These are phyloP conservation scores for Caranx ignobilis DNA, from an alignment of 2,113 vertebrate genomes.

Conservation along the genomic window DNA sequence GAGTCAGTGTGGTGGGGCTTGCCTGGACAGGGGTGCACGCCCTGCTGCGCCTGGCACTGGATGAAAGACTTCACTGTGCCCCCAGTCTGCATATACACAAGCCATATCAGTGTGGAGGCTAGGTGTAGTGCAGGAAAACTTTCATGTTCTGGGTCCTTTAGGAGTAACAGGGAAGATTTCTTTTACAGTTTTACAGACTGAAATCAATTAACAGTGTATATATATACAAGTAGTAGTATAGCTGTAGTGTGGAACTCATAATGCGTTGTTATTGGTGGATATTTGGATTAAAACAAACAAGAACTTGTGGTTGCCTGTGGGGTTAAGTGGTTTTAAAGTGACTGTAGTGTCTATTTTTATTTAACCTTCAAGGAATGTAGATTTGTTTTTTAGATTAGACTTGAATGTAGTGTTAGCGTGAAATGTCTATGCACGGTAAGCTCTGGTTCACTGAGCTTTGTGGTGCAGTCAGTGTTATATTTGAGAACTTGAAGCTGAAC, in stretches of 20 bases:
- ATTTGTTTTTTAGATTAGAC: background rate
- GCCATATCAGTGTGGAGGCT: conserved; percentile 13
- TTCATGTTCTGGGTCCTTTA: background rate
- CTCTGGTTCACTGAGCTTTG: background rate
- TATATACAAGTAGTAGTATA: background rate
- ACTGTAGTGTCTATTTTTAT: background rate
- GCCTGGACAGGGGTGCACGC: conserved; percentile 25
- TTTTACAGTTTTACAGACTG: too few species aligned
- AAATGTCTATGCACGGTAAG: background rate
- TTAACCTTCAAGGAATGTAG: background rate
- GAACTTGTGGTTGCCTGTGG: background rate
- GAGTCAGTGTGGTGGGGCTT: conserved; percentile 50
- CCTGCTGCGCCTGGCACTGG: conserved; percentile 59
- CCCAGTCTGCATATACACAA: conserved; percentile 23
- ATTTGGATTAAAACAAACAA: background rate
- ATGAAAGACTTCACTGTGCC: conserved; percentile 73
- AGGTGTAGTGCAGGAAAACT: background rate
- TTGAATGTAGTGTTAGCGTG: background rate
- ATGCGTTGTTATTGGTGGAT: background rate
- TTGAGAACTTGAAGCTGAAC: background rate
- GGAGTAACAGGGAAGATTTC: background rate
- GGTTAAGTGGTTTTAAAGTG: background rate
- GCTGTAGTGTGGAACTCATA: background rate
- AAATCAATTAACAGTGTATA: background rate
- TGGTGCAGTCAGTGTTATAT: background rate